A percentile compares a stretch with the other conserved stretches of the same genome.
These are phyloP conservation scores for Columbina picui DNA, from an alignment of 2,113 vertebrate genomes.

Conservation along the genomic window DNA sequence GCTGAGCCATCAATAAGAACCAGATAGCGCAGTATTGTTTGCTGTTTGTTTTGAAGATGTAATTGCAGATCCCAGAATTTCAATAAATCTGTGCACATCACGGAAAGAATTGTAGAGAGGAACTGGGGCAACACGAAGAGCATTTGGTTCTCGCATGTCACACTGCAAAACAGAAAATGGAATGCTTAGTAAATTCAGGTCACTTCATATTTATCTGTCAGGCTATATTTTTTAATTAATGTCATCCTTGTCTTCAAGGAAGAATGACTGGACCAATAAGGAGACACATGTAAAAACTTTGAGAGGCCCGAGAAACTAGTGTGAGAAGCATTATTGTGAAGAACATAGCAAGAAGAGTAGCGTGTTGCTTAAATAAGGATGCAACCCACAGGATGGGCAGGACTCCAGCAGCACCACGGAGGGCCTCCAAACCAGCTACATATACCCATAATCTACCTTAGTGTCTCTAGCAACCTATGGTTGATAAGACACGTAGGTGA, in stretches of 20 bases:
- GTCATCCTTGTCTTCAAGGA: not conserved
- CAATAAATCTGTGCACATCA: slow-evolving; percentile 89
- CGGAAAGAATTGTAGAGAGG: slow-evolving; percentile 95
- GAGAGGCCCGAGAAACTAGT: not conserved
- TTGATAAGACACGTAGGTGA: not conserved
- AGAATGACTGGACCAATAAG: not conserved
- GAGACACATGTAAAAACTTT: not conserved
- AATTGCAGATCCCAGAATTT: slow-evolving; percentile 77
- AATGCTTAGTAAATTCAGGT: not conserved
- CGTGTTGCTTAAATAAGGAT: not conserved
- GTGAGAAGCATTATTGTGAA: not conserved
- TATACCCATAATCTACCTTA: not conserved
- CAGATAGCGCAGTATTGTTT: not conserved
- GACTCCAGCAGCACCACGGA: not conserved
- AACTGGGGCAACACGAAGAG: slow-evolving; percentile 87
- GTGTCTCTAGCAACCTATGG: not conserved
- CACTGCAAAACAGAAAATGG: slow-evolving; percentile 78
- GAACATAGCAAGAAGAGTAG: not conserved
- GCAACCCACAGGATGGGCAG: not conserved
- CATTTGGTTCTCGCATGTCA: slow-evolving; percentile 89
- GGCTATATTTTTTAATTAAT: not conserved
- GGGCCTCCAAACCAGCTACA: rapidly evolving
- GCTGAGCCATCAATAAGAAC: slow-evolving; percentile 33
- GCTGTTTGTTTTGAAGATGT: slow-evolving; percentile 57
- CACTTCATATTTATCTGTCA: not conserved